Percentiles rank a stretch among this genome's conserved stretches.
Evolutionary conservation across 1,140 invertebrate genomes (phyloP).

Genomic region (Lasioglossum baleicum): DNA sequence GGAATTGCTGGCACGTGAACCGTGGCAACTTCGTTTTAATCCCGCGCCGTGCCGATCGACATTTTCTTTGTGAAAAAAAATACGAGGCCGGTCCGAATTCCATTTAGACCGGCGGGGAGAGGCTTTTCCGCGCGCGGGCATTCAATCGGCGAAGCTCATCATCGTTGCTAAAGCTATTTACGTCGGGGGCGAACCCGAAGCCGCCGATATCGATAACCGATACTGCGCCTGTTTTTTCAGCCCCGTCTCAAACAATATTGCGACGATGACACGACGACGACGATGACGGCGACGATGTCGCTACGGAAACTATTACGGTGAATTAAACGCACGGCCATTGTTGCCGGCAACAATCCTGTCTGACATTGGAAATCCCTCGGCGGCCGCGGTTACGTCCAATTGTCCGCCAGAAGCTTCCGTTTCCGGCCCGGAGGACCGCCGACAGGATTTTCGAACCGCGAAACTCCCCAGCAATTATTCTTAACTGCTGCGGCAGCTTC

Average conservation of each 20-base stretch:
- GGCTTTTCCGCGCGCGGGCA: neutral
- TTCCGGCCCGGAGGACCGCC: too few relatives aligned
- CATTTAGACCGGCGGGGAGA: neutral
- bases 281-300: slow-evolving; percentile 1
- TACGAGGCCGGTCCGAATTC: neutral
- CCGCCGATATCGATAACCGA: slow-evolving; percentile 55
- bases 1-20: neutral
- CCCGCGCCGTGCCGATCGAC: neutral
- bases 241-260: slow-evolving; percentile 23
- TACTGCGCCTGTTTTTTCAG: slow-evolving; percentile 39
- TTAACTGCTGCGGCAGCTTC: too few relatives aligned
- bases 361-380: slow-evolving; percentile 9
- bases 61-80: neutral
- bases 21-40: neutral
- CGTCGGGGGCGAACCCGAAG: slow-evolving; percentile 26
- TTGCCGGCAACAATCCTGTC: slow-evolving; percentile 8
- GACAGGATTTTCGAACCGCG: neutral
- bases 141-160: slow-evolving; percentile 29
- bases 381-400: slow-evolving; percentile 2
- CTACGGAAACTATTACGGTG: slow-evolving; percentile 42
- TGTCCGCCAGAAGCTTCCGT: neutral
- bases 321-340: slow-evolving; percentile 41
- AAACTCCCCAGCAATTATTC: neutral
- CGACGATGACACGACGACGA: neutral
- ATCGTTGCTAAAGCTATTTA: slow-evolving; percentile 40